These are phyloP conservation scores for Nothura maculosa DNA, from an alignment of 2,797 vertebrate species.

Conservation along the genomic window DNA sequence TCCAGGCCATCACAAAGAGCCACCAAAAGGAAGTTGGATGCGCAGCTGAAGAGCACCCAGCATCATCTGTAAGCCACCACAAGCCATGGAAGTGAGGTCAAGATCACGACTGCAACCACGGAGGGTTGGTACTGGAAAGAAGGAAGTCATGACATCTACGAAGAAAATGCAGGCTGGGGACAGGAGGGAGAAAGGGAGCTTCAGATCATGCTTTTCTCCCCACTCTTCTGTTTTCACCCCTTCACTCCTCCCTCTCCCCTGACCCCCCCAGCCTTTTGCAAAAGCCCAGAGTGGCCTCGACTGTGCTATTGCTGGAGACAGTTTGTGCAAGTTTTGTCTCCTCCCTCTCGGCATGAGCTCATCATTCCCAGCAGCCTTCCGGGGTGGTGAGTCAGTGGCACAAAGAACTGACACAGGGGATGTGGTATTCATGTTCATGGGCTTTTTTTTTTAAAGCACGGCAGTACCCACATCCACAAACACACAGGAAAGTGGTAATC, in stretches of 20 bases:
- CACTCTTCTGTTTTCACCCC: background rate
- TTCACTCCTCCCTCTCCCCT: background rate
- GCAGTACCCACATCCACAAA: background rate
- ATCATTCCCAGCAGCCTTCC: background rate
- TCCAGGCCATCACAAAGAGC: background rate
- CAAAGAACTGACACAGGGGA: background rate
- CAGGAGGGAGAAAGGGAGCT: background rate
- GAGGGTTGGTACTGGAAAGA: background rate
- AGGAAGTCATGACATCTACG: background rate
- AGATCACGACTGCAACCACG: background rate
- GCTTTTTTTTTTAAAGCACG: background rate
- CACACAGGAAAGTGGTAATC: background rate
- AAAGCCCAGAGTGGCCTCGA: background rate
- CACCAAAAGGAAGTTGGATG: background rate
- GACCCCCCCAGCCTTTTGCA: background rate
- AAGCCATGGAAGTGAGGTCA: background rate
- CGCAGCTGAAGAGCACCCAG: background rate
- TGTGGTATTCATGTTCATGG: slow-evolving; percentile 1
- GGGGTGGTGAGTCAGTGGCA: slow-evolving; percentile 17
- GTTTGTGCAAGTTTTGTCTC: background rate
- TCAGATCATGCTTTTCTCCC: background rate
- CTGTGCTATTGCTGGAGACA: background rate
- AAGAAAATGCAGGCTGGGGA: background rate
- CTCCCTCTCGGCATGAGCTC: background rate
- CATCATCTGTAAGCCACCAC: background rate